These are phyloP conservation scores for Nasonia giraulti DNA, from an alignment of 1,140 invertebrate genomes.

Conservation along the genomic window DNA sequence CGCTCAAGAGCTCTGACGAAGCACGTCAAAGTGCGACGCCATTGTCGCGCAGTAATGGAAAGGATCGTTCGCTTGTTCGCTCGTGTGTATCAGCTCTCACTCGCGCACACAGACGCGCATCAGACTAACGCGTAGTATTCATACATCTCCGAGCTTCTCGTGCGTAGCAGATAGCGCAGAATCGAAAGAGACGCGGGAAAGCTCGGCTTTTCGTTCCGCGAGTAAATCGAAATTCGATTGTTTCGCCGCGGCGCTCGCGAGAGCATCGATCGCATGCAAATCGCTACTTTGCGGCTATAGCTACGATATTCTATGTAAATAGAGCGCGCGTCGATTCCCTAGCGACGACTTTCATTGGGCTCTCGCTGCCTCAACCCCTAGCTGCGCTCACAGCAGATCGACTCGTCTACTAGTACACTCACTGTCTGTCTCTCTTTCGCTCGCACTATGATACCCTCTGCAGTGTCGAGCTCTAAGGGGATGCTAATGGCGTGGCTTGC, in stretches of 20 bases:
- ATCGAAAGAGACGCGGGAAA: not conserved
- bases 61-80: slow-evolving; percentile 62
- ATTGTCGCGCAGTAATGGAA: slow-evolving; percentile 71
- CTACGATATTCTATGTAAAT: slow-evolving; percentile 47
- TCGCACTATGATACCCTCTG: not conserved
- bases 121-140: too few relatives aligned
- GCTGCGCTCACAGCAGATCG: not conserved
- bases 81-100: not conserved
- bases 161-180: slow-evolving; percentile 51
- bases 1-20: too few relatives aligned
- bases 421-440: not conserved
- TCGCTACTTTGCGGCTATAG: slow-evolving; percentile 40
- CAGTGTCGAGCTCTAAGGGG: not conserved
- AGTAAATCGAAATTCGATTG: slow-evolving; percentile 73
- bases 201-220: slow-evolving; percentile 27
- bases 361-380: not conserved
- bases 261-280: slow-evolving; percentile 49
- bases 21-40: too few relatives aligned
- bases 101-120: not conserved
- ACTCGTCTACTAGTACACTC: not conserved
- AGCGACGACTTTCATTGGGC: not conserved
- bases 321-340: slow-evolving; percentile 11
- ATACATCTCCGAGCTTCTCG: not conserved
- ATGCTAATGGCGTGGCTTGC: not conserved
- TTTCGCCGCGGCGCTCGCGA: slow-evolving; percentile 53